Percentiles rank a stretch among this genome's conserved stretches.
phyloP scores from a whole-genome alignment of 2,797 vertebrate species.

The Thalassophryne amazonica region DNA sequence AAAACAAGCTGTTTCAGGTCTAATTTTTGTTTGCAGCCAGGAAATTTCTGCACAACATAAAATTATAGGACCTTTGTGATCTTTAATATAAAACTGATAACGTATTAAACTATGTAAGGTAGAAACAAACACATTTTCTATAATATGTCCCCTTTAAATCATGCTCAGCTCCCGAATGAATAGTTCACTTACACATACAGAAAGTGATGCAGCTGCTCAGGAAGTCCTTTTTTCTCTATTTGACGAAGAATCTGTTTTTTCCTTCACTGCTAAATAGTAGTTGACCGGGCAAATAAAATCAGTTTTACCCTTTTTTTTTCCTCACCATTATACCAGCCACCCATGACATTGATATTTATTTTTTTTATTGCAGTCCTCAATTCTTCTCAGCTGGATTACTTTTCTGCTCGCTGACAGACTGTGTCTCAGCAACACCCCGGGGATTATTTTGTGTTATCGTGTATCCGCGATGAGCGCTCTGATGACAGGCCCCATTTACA shows the following conservation, averaged over 20 bases:
- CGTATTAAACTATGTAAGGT: too few species aligned
- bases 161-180: background rate
- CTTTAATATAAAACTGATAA: too few species aligned
- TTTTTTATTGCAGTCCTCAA: slow-evolving; percentile 39
- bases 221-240: background rate
- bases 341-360: slow-evolving; percentile 8
- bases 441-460: slow-evolving; percentile 45
- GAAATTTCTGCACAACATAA: too few species aligned
- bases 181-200: background rate
- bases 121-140: too few species aligned
- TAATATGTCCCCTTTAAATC: too few species aligned
- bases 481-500: slow-evolving; percentile 46
- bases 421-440: slow-evolving; percentile 33
- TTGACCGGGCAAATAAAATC: slow-evolving; percentile 8
- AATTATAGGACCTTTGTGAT: too few species aligned
- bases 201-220: background rate
- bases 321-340: slow-evolving; percentile 17
- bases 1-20: too few species aligned
- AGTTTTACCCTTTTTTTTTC: slow-evolving; percentile 18
- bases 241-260: too few species aligned
- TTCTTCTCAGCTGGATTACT: slow-evolving; percentile 42
- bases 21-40: too few species aligned
- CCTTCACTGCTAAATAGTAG: too few species aligned
- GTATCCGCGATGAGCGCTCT: slow-evolving; percentile 36
- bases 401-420: slow-evolving; percentile 28